These are phyloP conservation scores for Rapana venosa DNA, from an alignment of 2,888 invertebrate genomes.

Conservation along the genomic window DNA sequence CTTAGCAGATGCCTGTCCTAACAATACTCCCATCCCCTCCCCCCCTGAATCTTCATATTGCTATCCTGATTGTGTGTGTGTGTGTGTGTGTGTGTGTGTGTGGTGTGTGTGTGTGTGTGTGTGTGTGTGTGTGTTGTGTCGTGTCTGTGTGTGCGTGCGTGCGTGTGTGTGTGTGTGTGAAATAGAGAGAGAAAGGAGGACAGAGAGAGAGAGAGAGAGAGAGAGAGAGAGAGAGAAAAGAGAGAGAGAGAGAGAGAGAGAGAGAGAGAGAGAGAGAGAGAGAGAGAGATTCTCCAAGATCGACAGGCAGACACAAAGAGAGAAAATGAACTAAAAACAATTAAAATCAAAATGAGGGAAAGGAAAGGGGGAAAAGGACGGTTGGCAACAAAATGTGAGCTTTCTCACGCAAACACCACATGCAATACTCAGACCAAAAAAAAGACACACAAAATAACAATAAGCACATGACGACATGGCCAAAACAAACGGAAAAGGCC, in stretches of 20 bases:
- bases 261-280: not conserved
- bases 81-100: not conserved
- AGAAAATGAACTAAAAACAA: not conserved
- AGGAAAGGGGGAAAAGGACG: not conserved
- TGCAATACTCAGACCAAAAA: not conserved
- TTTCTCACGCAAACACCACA: not conserved
- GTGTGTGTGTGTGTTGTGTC: not conserved
- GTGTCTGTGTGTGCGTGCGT: not conserved
- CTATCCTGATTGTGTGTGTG: too few species aligned
- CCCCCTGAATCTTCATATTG: too few species aligned
- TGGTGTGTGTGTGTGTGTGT: not conserved
- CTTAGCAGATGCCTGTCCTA: too few species aligned
- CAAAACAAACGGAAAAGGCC: not conserved
- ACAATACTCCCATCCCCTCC: too few species aligned
- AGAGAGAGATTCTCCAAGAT: not conserved
- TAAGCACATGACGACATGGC: not conserved
- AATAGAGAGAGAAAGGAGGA: not conserved
- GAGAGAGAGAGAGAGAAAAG: not conserved
- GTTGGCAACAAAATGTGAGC: not conserved
- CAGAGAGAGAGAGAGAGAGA: not conserved
- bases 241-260: conserved; percentile 20
- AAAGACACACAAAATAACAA: too few species aligned
- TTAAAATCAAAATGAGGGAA: not conserved
- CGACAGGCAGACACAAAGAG: too few species aligned
- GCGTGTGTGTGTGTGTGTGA: not conserved